These are phyloP conservation scores for Calyptomena viridis DNA, from an alignment of 2,113 vertebrate genomes.

Conservation along the genomic window DNA sequence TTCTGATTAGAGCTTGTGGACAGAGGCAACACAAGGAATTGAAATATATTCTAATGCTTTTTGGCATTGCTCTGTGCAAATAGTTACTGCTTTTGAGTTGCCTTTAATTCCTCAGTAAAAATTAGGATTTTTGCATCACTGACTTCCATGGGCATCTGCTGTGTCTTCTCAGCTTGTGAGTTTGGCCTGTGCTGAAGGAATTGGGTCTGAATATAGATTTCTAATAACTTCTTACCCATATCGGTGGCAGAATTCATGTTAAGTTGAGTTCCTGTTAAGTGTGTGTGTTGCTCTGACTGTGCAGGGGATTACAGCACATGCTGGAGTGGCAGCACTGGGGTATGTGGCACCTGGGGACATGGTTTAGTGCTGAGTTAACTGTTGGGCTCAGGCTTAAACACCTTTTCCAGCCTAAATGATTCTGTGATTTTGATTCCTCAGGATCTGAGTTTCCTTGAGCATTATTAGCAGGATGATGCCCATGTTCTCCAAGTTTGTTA, in stretches of 20 bases:
- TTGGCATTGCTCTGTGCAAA: background rate
- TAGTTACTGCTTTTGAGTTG: background rate
- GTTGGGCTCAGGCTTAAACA: background rate
- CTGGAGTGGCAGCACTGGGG: background rate
- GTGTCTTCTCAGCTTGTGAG: background rate
- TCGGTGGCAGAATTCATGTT: rapidly evolving
- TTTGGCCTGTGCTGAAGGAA: background rate
- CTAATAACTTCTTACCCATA: rapidly evolving
- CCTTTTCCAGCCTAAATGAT: background rate
- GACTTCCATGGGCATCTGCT: background rate
- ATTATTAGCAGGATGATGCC: background rate
- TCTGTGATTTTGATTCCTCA: background rate
- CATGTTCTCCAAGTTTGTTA: background rate
- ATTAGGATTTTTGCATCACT: rapidly evolving
- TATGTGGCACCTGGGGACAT: rapidly evolving
- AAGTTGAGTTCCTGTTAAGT: too few relatives aligned
- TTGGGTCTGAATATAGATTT: background rate
- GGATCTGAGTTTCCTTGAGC: background rate
- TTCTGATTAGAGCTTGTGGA: background rate
- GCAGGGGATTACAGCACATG: rapidly evolving
- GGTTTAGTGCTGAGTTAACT: background rate
- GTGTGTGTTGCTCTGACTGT: background rate
- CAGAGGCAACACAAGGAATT: background rate
- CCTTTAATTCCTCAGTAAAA: background rate
- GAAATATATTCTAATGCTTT: background rate